These are phyloP conservation scores for Clarias macrocephalus DNA, from an alignment of 2,113 vertebrate species.

Conservation along the genomic window DNA sequence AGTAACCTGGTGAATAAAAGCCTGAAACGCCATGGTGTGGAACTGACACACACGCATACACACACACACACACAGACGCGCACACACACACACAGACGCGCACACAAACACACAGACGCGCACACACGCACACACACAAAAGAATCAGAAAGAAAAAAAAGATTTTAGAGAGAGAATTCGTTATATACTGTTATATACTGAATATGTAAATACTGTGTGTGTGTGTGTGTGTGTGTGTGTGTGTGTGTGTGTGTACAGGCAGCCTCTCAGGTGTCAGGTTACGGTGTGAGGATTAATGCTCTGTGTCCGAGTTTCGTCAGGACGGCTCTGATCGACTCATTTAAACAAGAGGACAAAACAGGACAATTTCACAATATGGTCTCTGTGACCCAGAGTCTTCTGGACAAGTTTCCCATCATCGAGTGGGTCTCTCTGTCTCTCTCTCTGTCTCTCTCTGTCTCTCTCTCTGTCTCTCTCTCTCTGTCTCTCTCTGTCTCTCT, in stretches of 20 bases:
- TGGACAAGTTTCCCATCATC: constrained; percentile 25
- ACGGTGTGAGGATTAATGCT: constrained; percentile 67
- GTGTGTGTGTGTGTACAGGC: constrained; percentile 47
- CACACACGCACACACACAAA: no score
- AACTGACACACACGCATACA: no score
- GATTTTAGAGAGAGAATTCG: no score
- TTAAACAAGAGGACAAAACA: not conserved
- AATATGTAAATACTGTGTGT: not conserved
- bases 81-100: not conserved
- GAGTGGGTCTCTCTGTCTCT: constrained; percentile 57
- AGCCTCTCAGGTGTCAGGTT: constrained; percentile 43
- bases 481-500: not conserved
- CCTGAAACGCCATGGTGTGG: no score
- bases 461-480: not conserved
- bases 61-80: not conserved
- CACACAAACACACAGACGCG: not conserved
- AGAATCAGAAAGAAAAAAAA: no score
- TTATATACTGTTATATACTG: no score
- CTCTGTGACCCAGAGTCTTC: accelerated
- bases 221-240: constrained; percentile 28
- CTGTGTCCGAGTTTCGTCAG: constrained; percentile 68
- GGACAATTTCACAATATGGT: constrained; percentile 53
- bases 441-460: not conserved
- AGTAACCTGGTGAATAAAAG: no score
- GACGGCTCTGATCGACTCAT: constrained; percentile 54